These are phyloP conservation scores for Coregonus suidteri DNA, from an alignment of 2,797 vertebrate species.

Conservation along the genomic window DNA sequence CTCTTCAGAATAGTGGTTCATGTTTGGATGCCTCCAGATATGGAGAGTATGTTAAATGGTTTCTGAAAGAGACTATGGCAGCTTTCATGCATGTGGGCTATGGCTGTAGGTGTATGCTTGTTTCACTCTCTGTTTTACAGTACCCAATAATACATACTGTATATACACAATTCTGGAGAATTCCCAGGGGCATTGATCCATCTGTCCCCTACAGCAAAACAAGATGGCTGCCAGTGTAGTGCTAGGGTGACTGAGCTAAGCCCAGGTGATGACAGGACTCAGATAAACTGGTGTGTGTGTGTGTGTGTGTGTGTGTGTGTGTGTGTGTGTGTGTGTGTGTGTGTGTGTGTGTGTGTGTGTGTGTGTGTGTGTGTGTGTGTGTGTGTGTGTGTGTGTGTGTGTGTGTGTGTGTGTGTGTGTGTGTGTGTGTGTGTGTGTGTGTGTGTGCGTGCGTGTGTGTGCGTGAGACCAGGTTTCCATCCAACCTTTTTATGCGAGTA, in stretches of 20 bases:
- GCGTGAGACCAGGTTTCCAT: not conserved
- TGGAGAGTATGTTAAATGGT: constrained; percentile 68
- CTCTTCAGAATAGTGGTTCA: constrained; percentile 38
- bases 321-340: no score
- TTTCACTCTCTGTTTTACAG: constrained; percentile 69
- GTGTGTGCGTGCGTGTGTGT: constrained; percentile 33
- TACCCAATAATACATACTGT: constrained; percentile 54
- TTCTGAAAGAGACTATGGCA: constrained; percentile 66
- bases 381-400: constrained; percentile 40
- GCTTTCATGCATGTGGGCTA: constrained; percentile 63
- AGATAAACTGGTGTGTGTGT: no score
- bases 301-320: not conserved
- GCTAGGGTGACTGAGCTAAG: no score
- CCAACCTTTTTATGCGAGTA: no score
- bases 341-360: constrained; percentile 12
- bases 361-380: constrained; percentile 9
- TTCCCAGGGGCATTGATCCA: constrained; percentile 33
- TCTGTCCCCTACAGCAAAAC: constrained; percentile 24
- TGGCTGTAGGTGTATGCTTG: constrained; percentile 68
- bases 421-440: not conserved
- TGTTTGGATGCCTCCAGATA: constrained; percentile 59
- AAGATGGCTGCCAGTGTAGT: constrained; percentile 9
- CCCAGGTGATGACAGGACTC: no score
- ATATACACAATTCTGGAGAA: constrained; percentile 1
- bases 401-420: constrained; percentile 5